Evolutionary conservation across 2,797 vertebrate genomes (phyloP), one percentile per base, ranked within the genome.

Genomic region (Lithobates pipiens): DNA sequence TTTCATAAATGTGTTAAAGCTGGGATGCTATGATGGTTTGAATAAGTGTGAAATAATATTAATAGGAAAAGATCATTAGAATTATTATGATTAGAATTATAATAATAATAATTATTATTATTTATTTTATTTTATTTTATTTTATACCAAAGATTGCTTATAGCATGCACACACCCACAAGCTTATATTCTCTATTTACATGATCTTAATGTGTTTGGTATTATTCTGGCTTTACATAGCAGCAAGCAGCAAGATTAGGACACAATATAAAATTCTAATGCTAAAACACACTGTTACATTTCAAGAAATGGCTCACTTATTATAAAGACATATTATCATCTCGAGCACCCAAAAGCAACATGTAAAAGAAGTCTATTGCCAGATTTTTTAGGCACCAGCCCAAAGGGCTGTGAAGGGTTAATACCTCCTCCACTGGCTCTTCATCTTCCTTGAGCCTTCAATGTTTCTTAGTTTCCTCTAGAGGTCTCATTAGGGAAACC

Each of bases 401-500:
- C 75, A 75, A 83, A 27, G 84, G 88, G 90, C 88, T 86, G 86
- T 83, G 89, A 92, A 91, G 93, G 89, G 92, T 94, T 95, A 95
- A 95, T 34, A 27, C 76, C 63, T 76, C 81, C 50, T 57, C 57
- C 77, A 25, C 76, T 72, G 73, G 29, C 63, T 63, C 90, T 84
- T 88, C 83, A 73, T 86, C 78, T 85, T 80, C 32, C 83, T 54
- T 79, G 13, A 90, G 84, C 89, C 90, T 69, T 71, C 91, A 92
- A 92, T 89, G 90, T 92, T 93, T 63, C 90, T 84, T n/a, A 83
- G 91, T 92, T 92, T 92, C 92, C 94, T 95, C 94, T 89, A 89
- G 93, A 92, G 93, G 94, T 94, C 94, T 96, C 94, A 94, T 95
- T 95, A 95, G 93, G 93, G 91, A 93, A 95, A 92, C 91, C 91